A percentile compares a stretch with the other conserved stretches of the same genome.
Conservation (phyloP, 2,113 vertebrate species). For the Indicator maculatus region DNA sequence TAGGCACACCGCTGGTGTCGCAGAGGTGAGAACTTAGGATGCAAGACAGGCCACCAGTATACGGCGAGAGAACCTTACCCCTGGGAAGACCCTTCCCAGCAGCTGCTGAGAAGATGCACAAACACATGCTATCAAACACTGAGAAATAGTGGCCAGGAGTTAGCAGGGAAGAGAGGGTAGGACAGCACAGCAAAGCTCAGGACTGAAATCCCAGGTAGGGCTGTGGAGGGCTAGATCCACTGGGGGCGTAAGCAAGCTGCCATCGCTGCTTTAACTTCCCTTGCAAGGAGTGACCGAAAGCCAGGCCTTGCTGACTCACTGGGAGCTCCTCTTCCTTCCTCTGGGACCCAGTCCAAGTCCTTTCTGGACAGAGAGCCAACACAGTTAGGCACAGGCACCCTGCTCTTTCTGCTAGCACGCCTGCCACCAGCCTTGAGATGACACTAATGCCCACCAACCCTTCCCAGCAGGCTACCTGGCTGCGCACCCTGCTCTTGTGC, state of each 20-base stretch:
- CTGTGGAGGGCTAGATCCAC: not conserved
- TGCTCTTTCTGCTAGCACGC: not conserved
- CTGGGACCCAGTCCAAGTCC: not conserved
- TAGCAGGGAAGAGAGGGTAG: not conserved
- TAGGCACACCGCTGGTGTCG: fast-evolving
- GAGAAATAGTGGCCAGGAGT: not conserved
- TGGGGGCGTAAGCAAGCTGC: not conserved
- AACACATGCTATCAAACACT: not conserved
- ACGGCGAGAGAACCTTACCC: not conserved
- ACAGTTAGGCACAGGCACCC: not conserved
- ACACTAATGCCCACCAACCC: not conserved
- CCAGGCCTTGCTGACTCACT: not conserved
- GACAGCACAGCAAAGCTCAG: fast-evolving
- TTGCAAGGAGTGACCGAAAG: fast-evolving
- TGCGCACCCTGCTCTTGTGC: fast-evolving
- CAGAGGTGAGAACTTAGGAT: not conserved
- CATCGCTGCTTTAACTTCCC: not conserved
- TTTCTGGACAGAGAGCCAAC: not conserved
- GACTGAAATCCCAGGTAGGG: not conserved
- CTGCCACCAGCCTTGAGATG: not conserved
- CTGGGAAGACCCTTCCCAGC: not conserved
- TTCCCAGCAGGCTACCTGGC: not conserved
- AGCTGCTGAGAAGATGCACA: not conserved
- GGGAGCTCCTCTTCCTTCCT: not conserved
- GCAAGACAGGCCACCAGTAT: fast-evolving